Evolutionary conservation across 2,888 invertebrate genomes (phyloP).

Genomic region (Acronicta leporina): DNA sequence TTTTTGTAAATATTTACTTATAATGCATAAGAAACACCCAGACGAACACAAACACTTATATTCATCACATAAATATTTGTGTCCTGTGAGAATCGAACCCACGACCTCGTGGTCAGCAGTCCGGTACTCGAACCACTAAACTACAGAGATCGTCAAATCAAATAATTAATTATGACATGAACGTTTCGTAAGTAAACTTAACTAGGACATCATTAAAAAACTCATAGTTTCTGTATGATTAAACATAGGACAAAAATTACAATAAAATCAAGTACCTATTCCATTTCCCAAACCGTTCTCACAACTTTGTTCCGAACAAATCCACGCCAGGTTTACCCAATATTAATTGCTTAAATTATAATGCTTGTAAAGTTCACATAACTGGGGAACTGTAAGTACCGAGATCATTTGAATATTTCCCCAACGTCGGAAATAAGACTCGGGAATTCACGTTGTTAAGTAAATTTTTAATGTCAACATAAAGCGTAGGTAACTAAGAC

Average conservation of each 20-base stretch:
- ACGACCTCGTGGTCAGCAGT: too few relatives aligned
- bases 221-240: too few relatives aligned
- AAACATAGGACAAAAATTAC: background rate
- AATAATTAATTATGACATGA: too few relatives aligned
- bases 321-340: conserved; percentile 2
- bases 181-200: too few relatives aligned
- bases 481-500: conserved; percentile 50
- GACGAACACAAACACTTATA: too few relatives aligned
- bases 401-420: conserved; percentile 64
- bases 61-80: too few relatives aligned
- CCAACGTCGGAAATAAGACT: conserved; percentile 57
- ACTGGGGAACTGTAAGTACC: conserved; percentile 35
- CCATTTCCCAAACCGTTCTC: background rate
- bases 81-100: too few relatives aligned
- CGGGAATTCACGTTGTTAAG: conserved; percentile 59
- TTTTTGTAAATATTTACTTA: too few relatives aligned
- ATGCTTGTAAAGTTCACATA: conserved; percentile 9
- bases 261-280: background rate
- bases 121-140: too few relatives aligned
- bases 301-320: conserved; percentile 1
- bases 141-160: too few relatives aligned
- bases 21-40: too few relatives aligned
- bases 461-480: conserved; percentile 59
- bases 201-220: too few relatives aligned
- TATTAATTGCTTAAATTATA: conserved; percentile 13